Evolutionary conservation across 2,888 invertebrate species (phyloP), one percentile per base, ranked within the genome.

Genomic region (Cosmia trapezina): DNA sequence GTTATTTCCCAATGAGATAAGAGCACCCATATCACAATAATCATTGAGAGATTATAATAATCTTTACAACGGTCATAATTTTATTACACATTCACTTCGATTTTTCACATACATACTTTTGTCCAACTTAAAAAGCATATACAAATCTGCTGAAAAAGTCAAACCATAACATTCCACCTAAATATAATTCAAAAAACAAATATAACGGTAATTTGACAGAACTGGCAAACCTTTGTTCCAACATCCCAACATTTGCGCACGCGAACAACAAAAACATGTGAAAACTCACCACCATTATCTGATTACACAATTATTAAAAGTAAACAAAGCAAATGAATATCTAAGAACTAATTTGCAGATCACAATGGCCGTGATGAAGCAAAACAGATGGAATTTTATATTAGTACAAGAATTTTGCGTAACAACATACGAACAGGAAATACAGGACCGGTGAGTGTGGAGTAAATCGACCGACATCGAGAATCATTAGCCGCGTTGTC

Each of bases 351-450:
- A 92, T 93, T 91, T 91, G 74, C 89, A 80, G 89, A 90, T 91
- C 87, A 94, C 94, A 94, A 94, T 94, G 86, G 90, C 76, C 68
- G n/a, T 66, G 70, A 61, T 69, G 77, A 33, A 85, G 80, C 76
- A 81, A 86, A 86, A 87, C 86, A 86, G 87, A 89, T 91, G 93
- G 93, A 93, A 92, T 93, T 93, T 91, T 89, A 91, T 90, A 88
- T 88, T 84, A 87, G 86, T 86, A 78, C 83, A 84, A 92, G 87
- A 92, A 93, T 94, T 94, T 94, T 89, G 90, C 92, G 90, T 91
- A 91, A 93, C 90, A 85, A 89, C 86, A 86, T 85, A 88, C 87
- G 87, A 94, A 95, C 95, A 91, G 93, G 95, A 94, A 94, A 95
- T 94, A 94, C 95, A 92, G 94, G 95, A 91, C 89, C 70, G 88